These are phyloP conservation scores for Cladopsammia gracilis DNA, from an alignment of 64 coral and sea anemone species.

Conservation along the genomic window DNA sequence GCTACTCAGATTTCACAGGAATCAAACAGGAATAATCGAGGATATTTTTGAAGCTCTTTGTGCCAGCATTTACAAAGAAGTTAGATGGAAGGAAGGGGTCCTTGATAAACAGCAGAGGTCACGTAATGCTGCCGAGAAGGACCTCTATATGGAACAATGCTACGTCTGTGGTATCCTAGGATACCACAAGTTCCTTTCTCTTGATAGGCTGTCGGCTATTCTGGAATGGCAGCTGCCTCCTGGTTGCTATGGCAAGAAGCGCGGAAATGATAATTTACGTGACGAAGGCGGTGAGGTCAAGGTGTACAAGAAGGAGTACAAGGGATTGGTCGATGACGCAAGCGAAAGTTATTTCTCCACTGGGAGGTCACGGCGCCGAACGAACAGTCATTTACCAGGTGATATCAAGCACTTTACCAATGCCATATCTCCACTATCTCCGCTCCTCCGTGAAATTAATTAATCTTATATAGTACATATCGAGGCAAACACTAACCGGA, in stretches of 20 bases:
- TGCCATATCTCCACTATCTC: too few species aligned
- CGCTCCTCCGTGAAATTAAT: too few species aligned
- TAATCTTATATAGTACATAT: too few species aligned
- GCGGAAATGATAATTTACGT: neutral
- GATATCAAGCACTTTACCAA: too few species aligned
- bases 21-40: neutral
- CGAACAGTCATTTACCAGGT: too few species aligned
- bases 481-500: too few species aligned
- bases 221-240: neutral
- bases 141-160: constrained; percentile 7
- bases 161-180: neutral
- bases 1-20: neutral
- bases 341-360: neutral
- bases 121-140: neutral
- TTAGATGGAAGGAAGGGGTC: neutral
- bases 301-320: neutral
- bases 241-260: constrained; percentile 4
- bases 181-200: neutral
- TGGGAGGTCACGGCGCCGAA: neutral
- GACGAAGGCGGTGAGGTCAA: neutral
- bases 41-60: neutral
- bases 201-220: neutral
- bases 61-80: neutral
- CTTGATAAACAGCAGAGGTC: neutral
- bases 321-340: neutral